Conservation (phyloP, 64 coral and sea anemone genomes). For the Orbicella faveolata region DNA sequence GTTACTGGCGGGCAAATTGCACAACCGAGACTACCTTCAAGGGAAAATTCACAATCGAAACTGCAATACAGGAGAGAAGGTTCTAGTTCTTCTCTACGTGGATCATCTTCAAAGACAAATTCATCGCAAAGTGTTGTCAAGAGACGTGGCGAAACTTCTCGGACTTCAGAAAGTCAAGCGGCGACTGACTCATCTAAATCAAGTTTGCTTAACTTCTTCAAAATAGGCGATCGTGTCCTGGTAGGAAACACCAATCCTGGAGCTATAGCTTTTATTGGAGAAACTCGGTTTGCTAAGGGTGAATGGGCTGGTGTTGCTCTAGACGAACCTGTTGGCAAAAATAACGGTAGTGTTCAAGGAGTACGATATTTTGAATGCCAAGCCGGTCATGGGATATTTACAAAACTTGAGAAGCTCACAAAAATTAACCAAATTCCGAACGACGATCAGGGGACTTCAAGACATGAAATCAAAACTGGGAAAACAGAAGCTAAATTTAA, state of each 20-base stretch:
- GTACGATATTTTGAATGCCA: conserved; percentile 91
- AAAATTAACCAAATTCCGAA: conserved; percentile 71
- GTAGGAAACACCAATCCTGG: conserved; percentile 86
- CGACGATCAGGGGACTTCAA: conserved; percentile 17
- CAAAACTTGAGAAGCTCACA: conserved; percentile 88
- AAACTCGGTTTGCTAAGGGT: conserved; percentile 96
- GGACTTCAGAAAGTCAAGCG: conserved; percentile 17
- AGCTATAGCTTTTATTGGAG: conserved; percentile 90
- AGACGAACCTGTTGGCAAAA: conserved; percentile 92
- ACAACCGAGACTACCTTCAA: conserved; percentile 52
- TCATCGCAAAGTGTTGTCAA: conserved; percentile 36
- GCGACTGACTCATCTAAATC: conserved; percentile 13
- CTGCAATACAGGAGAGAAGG: conserved; percentile 79
- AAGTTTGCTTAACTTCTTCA: conserved; percentile 71
- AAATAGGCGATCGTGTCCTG: conserved; percentile 95
- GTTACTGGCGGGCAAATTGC: conserved; percentile 31
- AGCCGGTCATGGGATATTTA: conserved; percentile 83
- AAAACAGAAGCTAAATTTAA: conserved; percentile 61
- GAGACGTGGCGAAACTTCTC: conserved; percentile 63
- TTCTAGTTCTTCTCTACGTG: conserved; percentile 83
- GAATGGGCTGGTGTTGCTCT: conserved; percentile 93
- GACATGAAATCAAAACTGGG: conserved; percentile 12
- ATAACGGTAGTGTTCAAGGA: conserved; percentile 91
- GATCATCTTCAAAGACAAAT: conserved; percentile 67
- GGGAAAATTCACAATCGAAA: conserved; percentile 68